These are phyloP conservation scores for Protaetia brevitarsis DNA, from an alignment of 1,140 invertebrate species.

Conservation along the genomic window DNA sequence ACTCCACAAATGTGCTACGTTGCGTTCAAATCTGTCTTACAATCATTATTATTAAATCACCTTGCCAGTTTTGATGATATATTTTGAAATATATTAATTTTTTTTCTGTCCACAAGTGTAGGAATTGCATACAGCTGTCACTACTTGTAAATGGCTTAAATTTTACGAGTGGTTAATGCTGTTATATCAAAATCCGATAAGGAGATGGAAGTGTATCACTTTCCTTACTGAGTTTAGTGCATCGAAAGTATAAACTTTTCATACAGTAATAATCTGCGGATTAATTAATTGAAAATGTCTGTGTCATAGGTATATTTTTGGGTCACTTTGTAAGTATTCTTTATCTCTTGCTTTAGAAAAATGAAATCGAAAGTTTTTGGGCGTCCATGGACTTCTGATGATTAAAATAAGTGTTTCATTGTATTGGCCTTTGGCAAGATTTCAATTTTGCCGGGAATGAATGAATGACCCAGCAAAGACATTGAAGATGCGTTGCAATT, in stretches of 20 bases:
- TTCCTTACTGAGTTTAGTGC: not conserved
- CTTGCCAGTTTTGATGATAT: not conserved
- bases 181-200: not conserved
- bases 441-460: too few relatives aligned
- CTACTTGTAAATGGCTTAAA: conserved; percentile 12
- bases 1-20: too few relatives aligned
- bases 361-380: not conserved
- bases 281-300: too few relatives aligned
- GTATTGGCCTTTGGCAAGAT: not conserved
- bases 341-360: too few relatives aligned
- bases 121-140: conserved; percentile 12
- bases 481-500: too few relatives aligned
- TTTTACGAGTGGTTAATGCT: conserved; percentile 12
- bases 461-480: too few relatives aligned
- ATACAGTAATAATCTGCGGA: too few relatives aligned
- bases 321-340: too few relatives aligned
- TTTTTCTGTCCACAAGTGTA: too few relatives aligned
- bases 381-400: not conserved
- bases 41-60: too few relatives aligned
- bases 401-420: not conserved
- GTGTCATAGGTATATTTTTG: too few relatives aligned
- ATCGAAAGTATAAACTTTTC: not conserved
- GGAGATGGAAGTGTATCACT: not conserved
- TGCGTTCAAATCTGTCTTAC: too few relatives aligned
- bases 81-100: not conserved